Conservation (phyloP, 2,113 vertebrate species). For the Sialia sialis region DNA sequence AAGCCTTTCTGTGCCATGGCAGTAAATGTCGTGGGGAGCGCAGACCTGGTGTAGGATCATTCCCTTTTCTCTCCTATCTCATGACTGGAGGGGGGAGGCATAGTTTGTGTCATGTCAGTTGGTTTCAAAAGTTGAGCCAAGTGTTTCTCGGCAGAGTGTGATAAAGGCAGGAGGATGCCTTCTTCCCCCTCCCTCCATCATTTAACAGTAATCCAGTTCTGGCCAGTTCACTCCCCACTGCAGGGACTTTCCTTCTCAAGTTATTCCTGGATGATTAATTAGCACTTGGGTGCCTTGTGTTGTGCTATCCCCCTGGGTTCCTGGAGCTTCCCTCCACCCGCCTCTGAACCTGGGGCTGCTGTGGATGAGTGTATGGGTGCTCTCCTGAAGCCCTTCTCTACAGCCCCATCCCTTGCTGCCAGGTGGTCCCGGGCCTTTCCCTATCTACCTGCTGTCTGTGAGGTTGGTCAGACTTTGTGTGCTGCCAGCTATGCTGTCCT, state of each 20-base stretch:
- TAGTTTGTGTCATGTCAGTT: neutral
- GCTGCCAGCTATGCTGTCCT: neutral
- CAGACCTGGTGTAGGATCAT: neutral
- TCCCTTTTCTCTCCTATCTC: neutral
- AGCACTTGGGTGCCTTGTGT: neutral
- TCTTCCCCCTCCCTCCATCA: neutral
- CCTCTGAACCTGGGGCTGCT: neutral
- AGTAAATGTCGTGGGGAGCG: neutral
- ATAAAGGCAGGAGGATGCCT: neutral
- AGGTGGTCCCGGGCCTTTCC: neutral
- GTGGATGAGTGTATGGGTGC: neutral
- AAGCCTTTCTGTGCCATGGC: neutral
- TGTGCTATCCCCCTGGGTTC: neutral
- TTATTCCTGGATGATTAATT: neutral
- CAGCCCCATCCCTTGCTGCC: neutral
- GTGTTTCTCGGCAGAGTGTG: neutral
- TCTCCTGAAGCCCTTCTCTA: neutral
- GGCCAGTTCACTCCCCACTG: neutral
- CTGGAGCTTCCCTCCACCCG: neutral
- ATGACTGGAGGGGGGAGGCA: neutral
- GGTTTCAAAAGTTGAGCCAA: neutral
- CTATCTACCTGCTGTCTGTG: rapidly evolving
- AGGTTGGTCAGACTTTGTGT: rapidly evolving
- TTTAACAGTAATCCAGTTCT: neutral
- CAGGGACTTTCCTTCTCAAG: constrained; percentile 8